Evolutionary conservation across 2,888 invertebrate genomes (phyloP), one percentile per base, ranked within the genome.

Genomic region (Ecliptopera silaceata): DNA sequence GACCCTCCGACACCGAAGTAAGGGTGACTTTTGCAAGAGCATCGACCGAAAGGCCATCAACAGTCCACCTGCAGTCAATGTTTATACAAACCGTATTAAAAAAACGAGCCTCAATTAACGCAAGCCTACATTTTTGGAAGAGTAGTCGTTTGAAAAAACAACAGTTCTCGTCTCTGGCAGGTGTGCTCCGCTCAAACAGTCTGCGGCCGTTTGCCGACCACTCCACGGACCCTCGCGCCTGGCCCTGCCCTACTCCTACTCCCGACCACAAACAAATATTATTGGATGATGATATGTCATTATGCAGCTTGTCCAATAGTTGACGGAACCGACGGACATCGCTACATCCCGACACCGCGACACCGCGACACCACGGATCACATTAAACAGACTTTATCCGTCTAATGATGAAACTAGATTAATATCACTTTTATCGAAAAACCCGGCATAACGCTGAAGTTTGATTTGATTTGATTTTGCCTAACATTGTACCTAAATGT

Each of bases 231-330:
- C 29, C 17, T 18, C 10, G 8, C 15, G 0, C 12, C 20, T n/a
- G 31, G 6, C 10, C 31, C 15, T n/a, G 29, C 12, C 20, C 15
- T 45, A 5, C 31, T 39, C 34, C 50, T 5, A 10, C 6, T 10
- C 10, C 13, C 63, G 59, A 46, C 61, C 66, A 64, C n/a, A n/a
- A n/a, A 67, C 80, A 81, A 85, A 84, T 82, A 80, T 84, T 82
- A 84, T 84, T 80, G 82, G 70, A 84, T 74, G 80, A 81, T 82
- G 83, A 84, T 84, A 80, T 72, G 80, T 82, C 77, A 82, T 83
- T 77, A 77, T 71, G 75, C 74, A 74, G 75, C 75, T 77, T 72
- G 59, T 61, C 58, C 62, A 66, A n/a, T 71, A 75, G 72, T 72
- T 63, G 64, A 65, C 64, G 71, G 63, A 69, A 73, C 67, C 57